Base-by-base conservation (phyloP, 37 sponge, comb jelly and placozoan genomes). In the Cladorhizidae sp. region DNA sequence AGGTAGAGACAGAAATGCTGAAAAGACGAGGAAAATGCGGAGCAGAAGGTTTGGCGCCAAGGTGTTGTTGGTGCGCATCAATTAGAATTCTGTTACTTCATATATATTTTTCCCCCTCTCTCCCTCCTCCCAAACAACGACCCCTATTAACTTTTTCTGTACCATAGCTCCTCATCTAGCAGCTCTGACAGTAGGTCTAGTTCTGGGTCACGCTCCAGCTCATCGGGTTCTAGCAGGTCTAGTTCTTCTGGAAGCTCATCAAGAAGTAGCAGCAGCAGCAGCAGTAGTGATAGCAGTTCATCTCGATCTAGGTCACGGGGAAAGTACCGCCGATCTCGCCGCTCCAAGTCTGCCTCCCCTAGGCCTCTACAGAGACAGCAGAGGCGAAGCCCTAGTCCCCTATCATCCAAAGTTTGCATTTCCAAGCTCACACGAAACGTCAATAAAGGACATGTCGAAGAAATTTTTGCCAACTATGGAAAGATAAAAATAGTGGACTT, bases 381-480 rank as follows among this genome's bases (percentile, higher is more conserved):
- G 40, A 25, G 64, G 7, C 80, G 85, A 9, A 55, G 85, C 23
- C 81, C 88, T 20, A 75, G 67, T 39, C 88, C 92, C 12, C 63
- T 79, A 77, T 67, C 88, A 21, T 67, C 73, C 50, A 95, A 95
- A 59, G 75, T 95, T 20, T 82, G 80, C 58, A 71, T 95, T 0
- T 77, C 84, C 39, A 83, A 81, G 61, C 73, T 95, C 72, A 95
- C 90, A 23, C 57, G 90, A 6, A 95, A 95, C 67, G 81, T 92
- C 25, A 92, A 79, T 49, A 92, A 92, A 38, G 81, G 29, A 17
- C 96, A 95, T 40, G 61, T 95, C 33, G 79, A 82, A 15, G 96
- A 95, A 59, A 92, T 95, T 57, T 95, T 95, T 72, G 40, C 78
- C 8, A 81, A 81, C 31, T 95, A 89, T 51, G 96, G 96, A 18